Evolutionary conservation across 2,797 vertebrate genomes (phyloP), one percentile per base, ranked within the genome.

Genomic region (Acrocephalus scirpaceus): DNA sequence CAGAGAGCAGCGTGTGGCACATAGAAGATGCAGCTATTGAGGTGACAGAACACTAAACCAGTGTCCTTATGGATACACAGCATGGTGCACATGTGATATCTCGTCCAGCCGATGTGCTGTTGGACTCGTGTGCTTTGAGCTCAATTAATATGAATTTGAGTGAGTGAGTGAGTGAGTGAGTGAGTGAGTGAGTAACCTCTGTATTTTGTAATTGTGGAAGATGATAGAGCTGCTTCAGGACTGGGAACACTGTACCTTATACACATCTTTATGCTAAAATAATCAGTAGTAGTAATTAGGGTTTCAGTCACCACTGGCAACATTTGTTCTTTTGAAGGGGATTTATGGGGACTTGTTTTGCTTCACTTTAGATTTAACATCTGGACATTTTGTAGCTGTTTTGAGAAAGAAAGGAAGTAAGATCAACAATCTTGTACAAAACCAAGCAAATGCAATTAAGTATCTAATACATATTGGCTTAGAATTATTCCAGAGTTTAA

Each of bases 241-340:
- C 4, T 54, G 50, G 64, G 50, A 75, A 81, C 0, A 0, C 47
- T 65, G n/a, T 48, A 64, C 58, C 42, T 84, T 84, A 62, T 5
- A 57, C 20, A 14, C 16, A 50, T 47, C 38, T 92, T 92, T 66
- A 91, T 78, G 74, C 34, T 72, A 76, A 89, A 95, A 91, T 69
- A 78, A 89, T 66, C 54, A 57, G 78, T 10, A 74, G 21, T 12
- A 40, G 53, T 58, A 92, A 85, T 84, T 58, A 38, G 36, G 57
- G 40, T 42, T 91, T 87, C 56, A 16, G 56, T 92, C 67, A 91
- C 60, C 60, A 44, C 3, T 76, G 85, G 78, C 87, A 93, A 92
- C 81, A 51, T 91, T 89, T 91, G 44, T 76, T 85, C 85, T 90
- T 91, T 54, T n/a, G 67, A 92, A 82, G 60, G n/a, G 44, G 42